phyloP scores from a whole-genome alignment of 2,113 vertebrate genomes.

The Oplegnathus fasciatus region DNA sequence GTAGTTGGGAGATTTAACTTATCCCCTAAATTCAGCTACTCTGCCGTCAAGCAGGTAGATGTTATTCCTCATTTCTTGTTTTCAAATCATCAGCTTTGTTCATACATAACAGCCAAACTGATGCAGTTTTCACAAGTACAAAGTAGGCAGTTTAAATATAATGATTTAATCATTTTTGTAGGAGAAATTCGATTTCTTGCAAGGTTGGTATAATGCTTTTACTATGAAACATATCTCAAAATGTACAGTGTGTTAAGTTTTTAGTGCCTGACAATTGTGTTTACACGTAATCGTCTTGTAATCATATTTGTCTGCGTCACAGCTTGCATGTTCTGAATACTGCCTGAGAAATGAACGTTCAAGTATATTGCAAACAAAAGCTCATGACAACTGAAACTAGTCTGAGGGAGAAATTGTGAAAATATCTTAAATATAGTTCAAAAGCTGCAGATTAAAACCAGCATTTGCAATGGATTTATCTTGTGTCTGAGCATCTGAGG shows the following conservation, averaged over 20 bases:
- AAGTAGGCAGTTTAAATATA: no score
- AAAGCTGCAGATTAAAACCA: constrained; percentile 4
- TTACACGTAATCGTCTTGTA: neutral
- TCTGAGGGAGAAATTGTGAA: neutral
- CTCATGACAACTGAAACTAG: neutral
- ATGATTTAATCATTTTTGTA: no score
- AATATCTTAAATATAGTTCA: neutral
- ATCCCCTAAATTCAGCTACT: neutral
- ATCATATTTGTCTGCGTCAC: constrained; percentile 1
- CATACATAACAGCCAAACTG: neutral
- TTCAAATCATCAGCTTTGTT: neutral
- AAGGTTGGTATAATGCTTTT: neutral
- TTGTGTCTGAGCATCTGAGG: constrained; percentile 17
- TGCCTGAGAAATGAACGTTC: neutral
- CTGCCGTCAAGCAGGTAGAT: neutral
- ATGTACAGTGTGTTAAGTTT: neutral
- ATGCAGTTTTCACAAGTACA: no score
- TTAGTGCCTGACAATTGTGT: constrained; percentile 4
- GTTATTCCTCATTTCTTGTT: neutral
- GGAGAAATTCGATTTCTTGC: neutral
- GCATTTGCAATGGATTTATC: constrained; percentile 2
- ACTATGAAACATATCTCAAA: neutral
- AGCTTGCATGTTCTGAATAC: neutral
- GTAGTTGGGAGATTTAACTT: neutral
- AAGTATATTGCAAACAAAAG: neutral